Evolutionary conservation across 2,888 invertebrate species (phyloP), one percentile per base, ranked within the genome.

Genomic region (Plebejus anna): DNA sequence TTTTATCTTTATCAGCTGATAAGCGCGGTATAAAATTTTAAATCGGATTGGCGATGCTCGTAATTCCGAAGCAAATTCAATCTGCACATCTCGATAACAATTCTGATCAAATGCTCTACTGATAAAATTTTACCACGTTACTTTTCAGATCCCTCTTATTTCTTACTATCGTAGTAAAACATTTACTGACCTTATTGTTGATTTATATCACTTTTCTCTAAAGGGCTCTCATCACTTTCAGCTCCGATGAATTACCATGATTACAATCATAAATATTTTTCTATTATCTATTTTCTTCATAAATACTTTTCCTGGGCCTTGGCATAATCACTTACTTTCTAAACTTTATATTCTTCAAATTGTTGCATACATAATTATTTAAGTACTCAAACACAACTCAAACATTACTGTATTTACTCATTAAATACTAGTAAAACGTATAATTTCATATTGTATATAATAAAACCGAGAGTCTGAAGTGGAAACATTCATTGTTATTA

Each of bases 401-500:
- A 22, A 22, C 22, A 22, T 22, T 22, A 22, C 22, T 22, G 22
- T 22, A 70, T 38, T 70, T 70, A 38, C 36, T 70, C 38, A 38
- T 70, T 38, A 38, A n/a, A 70, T 9, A 38, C 38, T 38, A 38
- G 70, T 70, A 38, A 70, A 70, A 70, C n/a, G 70, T 13, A 51
- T 51, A 72, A 51, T 72, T 47, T 51, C 47, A 28, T 51, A 72
- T 72, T 73, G 73, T 32, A 16, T 73, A 72, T 11, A 72, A 72
- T 72, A 72, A 51, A 72, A 3, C 28, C 47, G 42, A 72, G 72
- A 42, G 47, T 72, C 47, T 47, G 72, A 16, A 73, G 28, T 13
- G 32, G 28, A 55, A 55, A 73, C 32, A 73, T 78, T 79, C 78
- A 80, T 79, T 75, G 79, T 79, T 79, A 79, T 79, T 79, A 78